Evolutionary conservation across 2,888 invertebrate genomes (phyloP).

Genomic region (Acanthosepion pharaonis): DNA sequence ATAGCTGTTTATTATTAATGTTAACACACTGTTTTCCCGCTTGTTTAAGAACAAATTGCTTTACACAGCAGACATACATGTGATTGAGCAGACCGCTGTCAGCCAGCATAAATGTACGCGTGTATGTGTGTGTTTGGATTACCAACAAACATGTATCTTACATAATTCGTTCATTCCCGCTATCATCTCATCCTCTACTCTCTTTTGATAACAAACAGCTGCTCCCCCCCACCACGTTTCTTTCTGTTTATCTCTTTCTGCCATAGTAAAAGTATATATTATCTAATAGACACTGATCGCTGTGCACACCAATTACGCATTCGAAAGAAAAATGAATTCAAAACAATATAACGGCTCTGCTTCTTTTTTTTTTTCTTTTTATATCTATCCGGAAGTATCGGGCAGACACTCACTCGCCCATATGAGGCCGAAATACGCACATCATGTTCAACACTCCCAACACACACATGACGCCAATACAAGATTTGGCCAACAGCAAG

Average conservation of each 20-base stretch:
- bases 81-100: background rate
- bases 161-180: background rate
- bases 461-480: background rate
- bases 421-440: background rate
- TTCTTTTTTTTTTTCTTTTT: background rate
- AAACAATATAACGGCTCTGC: background rate
- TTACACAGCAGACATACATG: background rate
- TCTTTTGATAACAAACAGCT: background rate
- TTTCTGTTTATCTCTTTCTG: background rate
- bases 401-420: background rate
- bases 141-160: background rate
- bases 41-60: background rate
- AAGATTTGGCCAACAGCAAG: conserved; percentile 33
- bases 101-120: too few species aligned
- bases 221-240: background rate
- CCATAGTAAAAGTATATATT: background rate
- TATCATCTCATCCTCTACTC: background rate
- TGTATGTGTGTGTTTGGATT: background rate
- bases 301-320: background rate
- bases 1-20: background rate
- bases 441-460: background rate
- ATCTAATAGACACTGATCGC: background rate
- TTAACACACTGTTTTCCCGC: background rate
- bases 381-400: background rate
- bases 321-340: background rate